Evolutionary conservation across 2,888 invertebrate species (phyloP).

Genomic region (Gerosis bhagava): DNA sequence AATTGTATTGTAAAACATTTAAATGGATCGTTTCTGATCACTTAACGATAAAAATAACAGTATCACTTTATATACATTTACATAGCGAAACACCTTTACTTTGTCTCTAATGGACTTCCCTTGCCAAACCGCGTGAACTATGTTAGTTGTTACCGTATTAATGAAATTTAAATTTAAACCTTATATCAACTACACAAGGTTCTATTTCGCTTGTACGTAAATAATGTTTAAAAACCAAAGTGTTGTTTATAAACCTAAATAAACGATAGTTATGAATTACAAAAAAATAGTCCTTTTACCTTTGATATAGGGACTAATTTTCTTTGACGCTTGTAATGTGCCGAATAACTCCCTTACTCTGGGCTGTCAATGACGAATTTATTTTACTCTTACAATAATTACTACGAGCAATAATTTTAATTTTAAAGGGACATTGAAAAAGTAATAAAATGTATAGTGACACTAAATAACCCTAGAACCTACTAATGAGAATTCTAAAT

Average conservation of each 20-base stretch:
- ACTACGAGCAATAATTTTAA: background rate
- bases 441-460: constrained; percentile 1
- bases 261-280: too few species aligned
- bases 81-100: constrained; percentile 16
- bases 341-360: background rate
- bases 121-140: constrained; percentile 14
- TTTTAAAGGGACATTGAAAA: background rate
- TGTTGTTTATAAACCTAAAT: too few species aligned
- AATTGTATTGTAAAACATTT: constrained; percentile 2
- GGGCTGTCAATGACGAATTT: constrained; percentile 2
- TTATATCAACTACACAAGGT: background rate
- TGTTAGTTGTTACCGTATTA: constrained; percentile 6
- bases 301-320: background rate
- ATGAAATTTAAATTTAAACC: background rate
- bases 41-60: constrained; percentile 8
- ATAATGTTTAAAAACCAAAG: background rate
- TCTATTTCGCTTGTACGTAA: background rate
- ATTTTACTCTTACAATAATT: background rate
- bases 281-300: background rate
- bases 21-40: constrained; percentile 9
- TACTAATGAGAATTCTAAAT: too few species aligned
- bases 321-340: background rate
- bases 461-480: too few species aligned
- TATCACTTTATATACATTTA: constrained; percentile 12
- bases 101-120: constrained; percentile 12